phyloP scores from a whole-genome alignment of 2,113 vertebrate genomes.

The Alectura lathami region DNA sequence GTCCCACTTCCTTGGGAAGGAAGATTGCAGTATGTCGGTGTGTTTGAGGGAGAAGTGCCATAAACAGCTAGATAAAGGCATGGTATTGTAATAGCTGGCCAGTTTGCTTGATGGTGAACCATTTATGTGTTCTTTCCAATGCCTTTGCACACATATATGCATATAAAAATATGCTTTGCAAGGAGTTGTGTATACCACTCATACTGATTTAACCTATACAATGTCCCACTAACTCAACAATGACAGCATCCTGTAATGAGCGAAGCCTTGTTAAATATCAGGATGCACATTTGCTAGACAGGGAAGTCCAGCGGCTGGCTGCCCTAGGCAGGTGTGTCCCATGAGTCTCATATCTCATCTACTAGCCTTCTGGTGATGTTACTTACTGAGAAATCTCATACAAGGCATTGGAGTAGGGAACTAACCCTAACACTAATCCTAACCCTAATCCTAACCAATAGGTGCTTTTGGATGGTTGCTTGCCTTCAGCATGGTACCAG shows the following conservation, averaged over 20 bases:
- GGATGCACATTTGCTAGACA: neutral
- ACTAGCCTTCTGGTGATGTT: rapidly evolving
- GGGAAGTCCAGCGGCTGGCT: neutral
- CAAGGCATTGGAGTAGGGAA: neutral
- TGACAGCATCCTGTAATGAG: neutral
- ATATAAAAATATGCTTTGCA: neutral
- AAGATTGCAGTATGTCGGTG: neutral
- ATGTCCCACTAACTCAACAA: neutral
- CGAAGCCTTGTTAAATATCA: neutral
- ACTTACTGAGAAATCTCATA: neutral
- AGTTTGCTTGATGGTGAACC: neutral
- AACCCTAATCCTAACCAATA: too few relatives aligned
- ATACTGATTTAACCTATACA: neutral
- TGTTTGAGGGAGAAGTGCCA: neutral
- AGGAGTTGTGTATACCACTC: neutral
- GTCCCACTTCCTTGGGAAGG: neutral
- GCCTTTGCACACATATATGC: neutral
- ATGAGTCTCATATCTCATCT: neutral
- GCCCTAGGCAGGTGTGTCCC: neutral
- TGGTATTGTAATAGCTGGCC: neutral
- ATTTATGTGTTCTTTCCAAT: neutral
- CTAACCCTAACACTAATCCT: too few relatives aligned
- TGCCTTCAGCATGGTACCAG: neutral
- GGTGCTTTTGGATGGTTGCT: neutral
- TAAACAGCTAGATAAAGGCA: neutral